Evolutionary conservation across 2,113 vertebrate genomes (phyloP).

Genomic region (Eudyptes chrysolophus): DNA sequence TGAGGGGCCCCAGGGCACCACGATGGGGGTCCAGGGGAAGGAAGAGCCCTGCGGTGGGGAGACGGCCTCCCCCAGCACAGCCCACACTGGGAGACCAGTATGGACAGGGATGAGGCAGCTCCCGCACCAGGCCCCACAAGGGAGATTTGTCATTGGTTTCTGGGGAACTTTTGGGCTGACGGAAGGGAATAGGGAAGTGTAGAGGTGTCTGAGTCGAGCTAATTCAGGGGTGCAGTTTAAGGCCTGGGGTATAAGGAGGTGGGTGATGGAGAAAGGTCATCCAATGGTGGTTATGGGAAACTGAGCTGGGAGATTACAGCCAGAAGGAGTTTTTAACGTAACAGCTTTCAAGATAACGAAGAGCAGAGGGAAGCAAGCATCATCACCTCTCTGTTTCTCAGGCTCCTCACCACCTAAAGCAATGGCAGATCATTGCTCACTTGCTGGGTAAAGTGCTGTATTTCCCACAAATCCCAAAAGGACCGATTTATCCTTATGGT

Average conservation of each 20-base stretch:
- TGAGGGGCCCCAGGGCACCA: background rate
- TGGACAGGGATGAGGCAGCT: background rate
- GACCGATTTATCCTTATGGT: rapidly evolving
- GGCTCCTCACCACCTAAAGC: background rate
- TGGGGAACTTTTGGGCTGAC: background rate
- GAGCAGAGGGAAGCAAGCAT: background rate
- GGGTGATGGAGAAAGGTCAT: background rate
- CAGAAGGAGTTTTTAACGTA: background rate
- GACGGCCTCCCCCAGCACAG: background rate
- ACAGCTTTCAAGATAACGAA: background rate
- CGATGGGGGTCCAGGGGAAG: rapidly evolving
- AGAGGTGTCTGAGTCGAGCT: background rate
- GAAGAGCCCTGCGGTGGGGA: background rate
- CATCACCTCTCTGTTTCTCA: background rate
- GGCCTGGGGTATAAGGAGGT: background rate
- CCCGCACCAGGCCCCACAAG: background rate
- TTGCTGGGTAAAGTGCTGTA: background rate
- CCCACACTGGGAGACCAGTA: background rate
- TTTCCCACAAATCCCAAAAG: background rate
- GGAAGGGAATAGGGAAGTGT: background rate
- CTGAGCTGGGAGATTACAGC: background rate
- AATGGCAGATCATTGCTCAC: background rate
- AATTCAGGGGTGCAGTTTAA: background rate
- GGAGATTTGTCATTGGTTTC: background rate
- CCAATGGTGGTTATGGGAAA: background rate